These are phyloP conservation scores for Scaptomyza tumidula DNA, from an alignment of 2,888 invertebrate species.

Conservation along the genomic window DNA sequence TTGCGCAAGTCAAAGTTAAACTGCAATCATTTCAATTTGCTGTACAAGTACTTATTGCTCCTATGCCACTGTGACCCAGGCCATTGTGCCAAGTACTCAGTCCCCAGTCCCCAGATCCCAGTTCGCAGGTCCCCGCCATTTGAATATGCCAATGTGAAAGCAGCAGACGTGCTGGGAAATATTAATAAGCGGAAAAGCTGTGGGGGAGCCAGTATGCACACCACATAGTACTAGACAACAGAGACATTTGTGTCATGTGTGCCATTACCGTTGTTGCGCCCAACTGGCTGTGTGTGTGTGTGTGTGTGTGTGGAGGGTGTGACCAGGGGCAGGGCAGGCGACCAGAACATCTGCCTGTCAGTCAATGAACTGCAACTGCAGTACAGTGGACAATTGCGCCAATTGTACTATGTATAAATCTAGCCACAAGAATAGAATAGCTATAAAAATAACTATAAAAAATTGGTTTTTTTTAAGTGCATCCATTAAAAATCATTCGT, in stretches of 20 bases:
- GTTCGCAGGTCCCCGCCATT: conserved; percentile 15
- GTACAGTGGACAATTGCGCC: conserved; percentile 41
- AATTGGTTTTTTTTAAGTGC: too few relatives aligned
- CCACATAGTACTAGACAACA: conserved; percentile 17
- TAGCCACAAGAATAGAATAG: too few relatives aligned
- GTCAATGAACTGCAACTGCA: conserved; percentile 68
- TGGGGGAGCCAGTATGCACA: conserved; percentile 45
- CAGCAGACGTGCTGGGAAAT: conserved; percentile 69
- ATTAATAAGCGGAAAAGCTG: conserved; percentile 75
- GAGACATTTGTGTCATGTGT: conserved; percentile 68
- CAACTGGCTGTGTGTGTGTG: conserved; percentile 25
- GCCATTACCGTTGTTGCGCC: conserved; percentile 68
- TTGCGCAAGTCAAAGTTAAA: conserved; percentile 59
- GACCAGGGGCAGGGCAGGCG: conserved; percentile 30
- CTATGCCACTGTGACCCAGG: conserved; percentile 20
- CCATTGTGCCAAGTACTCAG: conserved; percentile 4
- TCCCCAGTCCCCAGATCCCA: conserved; percentile 9
- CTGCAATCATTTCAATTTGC: conserved; percentile 63
- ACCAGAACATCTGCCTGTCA: conserved; percentile 64
- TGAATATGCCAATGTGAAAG: conserved; percentile 58
- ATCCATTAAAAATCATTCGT: too few relatives aligned
- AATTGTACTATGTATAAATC: neutral
- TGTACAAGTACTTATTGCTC: conserved; percentile 9
- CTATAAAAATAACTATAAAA: too few relatives aligned
- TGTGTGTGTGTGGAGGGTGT: conserved; percentile 44